Conservation (phyloP, 2,888 invertebrate species). For the Ephialtes manifestator region DNA sequence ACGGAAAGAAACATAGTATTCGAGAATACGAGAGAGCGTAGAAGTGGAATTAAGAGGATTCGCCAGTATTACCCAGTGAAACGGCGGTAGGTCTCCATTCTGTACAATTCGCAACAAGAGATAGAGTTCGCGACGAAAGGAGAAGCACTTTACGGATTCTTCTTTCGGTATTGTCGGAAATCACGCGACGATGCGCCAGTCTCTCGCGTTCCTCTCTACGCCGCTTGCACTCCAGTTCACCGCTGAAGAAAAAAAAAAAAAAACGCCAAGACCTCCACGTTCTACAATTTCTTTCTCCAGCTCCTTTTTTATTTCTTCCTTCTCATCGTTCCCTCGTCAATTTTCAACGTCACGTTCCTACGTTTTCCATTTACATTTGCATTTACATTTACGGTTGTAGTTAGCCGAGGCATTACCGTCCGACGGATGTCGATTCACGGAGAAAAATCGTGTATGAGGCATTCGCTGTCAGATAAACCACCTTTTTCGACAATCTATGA, state of each 20-base stretch:
- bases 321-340: conserved; percentile 51
- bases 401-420: conserved; percentile 52
- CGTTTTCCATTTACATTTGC: conserved; percentile 52
- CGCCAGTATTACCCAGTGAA: conserved; percentile 40
- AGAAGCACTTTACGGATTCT: conserved; percentile 63
- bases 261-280: background rate
- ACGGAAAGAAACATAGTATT: conserved; percentile 6
- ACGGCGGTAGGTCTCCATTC: conserved; percentile 27
- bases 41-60: conserved; percentile 63
- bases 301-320: conserved; percentile 3
- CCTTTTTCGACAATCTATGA: too few relatives aligned
- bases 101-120: conserved; percentile 23
- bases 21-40: conserved; percentile 37
- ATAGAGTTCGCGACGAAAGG: conserved; percentile 37
- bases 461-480: too few relatives aligned
- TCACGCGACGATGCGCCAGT: conserved; percentile 52
- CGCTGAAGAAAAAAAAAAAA: conserved; percentile 2
- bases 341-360: conserved; percentile 57
- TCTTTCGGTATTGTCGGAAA: conserved; percentile 56
- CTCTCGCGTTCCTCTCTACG: background rate
- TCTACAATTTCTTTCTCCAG: conserved; percentile 2
- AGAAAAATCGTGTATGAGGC: background rate
- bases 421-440: conserved; percentile 9
- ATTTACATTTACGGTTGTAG: conserved; percentile 61
- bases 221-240: background rate